phyloP scores from a whole-genome alignment of 2,888 invertebrate species.

The Habroteleia sp. region DNA sequence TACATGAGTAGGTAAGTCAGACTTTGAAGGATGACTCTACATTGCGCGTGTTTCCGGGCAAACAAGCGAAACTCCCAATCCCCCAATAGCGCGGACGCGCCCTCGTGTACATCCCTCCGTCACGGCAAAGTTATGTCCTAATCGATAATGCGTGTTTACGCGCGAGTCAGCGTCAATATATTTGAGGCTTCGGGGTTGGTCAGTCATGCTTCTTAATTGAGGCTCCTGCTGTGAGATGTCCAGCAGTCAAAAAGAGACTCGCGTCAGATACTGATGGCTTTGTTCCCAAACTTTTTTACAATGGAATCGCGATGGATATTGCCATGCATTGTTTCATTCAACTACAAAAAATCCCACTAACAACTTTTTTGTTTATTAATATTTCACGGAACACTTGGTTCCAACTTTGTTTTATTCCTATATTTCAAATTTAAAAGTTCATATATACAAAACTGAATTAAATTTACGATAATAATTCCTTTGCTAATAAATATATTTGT shows the following conservation, averaged over 20 bases:
- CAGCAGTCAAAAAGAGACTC: conserved; percentile 61
- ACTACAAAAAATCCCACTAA: conserved; percentile 39
- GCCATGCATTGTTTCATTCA: conserved; percentile 47
- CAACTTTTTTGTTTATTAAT: conserved; percentile 50
- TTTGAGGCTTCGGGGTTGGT: conserved; percentile 67
- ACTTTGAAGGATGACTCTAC: conserved; percentile 75
- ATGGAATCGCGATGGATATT: conserved; percentile 36
- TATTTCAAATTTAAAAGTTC: too few species aligned
- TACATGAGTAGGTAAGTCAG: conserved; percentile 69
- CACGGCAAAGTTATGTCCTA: conserved; percentile 70
- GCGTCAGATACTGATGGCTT: conserved; percentile 62
- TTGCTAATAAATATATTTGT: too few species aligned
- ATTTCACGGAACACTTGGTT: conserved; percentile 29
- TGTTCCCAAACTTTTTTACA: conserved; percentile 46
- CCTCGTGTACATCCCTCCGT: conserved; percentile 70
- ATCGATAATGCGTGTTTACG: conserved; percentile 66
- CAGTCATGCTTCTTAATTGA: conserved; percentile 77
- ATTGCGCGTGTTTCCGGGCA: conserved; percentile 75
- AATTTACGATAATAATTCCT: too few species aligned
- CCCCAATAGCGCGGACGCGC: conserved; percentile 69
- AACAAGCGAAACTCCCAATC: conserved; percentile 73
- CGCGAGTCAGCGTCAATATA: conserved; percentile 66
- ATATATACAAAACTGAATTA: too few species aligned
- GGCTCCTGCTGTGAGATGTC: conserved; percentile 62
- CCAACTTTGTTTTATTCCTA: too few species aligned